Evolutionary conservation across 2,888 invertebrate species (phyloP).

Genomic region (Eupithecia dodoneata): DNA sequence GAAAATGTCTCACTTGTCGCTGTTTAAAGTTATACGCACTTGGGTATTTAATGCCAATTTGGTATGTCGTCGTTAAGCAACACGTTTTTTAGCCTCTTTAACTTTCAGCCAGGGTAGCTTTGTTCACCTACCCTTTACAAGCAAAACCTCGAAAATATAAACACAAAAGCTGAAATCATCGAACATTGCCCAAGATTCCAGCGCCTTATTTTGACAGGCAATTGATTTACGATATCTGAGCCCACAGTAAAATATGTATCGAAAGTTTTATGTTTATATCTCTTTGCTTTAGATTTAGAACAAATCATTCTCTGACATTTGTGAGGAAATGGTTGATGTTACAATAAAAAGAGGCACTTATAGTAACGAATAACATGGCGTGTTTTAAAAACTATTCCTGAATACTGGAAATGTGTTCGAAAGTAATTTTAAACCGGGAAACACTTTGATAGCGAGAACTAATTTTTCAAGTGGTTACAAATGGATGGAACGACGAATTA

Average conservation of each 20-base stretch:
- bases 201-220: constrained; percentile 31
- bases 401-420: no score
- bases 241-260: constrained; percentile 28
- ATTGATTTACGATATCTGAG: constrained; percentile 34
- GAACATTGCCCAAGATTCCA: constrained; percentile 27
- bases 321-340: background rate
- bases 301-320: constrained; percentile 11
- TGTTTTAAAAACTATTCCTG: no score
- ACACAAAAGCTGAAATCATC: constrained; percentile 13
- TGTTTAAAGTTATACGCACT: background rate
- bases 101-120: background rate
- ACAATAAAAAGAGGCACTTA: background rate
- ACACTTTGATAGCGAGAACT: no score
- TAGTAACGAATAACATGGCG: no score
- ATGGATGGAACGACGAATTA: no score
- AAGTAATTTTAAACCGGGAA: no score
- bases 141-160: background rate
- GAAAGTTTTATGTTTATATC: constrained; percentile 29
- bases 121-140: background rate
- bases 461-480: no score
- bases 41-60: background rate
- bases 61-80: background rate
- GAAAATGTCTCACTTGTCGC: background rate
- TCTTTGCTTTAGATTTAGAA: constrained; percentile 19
- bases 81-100: background rate